phyloP scores from a whole-genome alignment of 1,140 invertebrate species.

The Drosophila mojavensis region DNA sequence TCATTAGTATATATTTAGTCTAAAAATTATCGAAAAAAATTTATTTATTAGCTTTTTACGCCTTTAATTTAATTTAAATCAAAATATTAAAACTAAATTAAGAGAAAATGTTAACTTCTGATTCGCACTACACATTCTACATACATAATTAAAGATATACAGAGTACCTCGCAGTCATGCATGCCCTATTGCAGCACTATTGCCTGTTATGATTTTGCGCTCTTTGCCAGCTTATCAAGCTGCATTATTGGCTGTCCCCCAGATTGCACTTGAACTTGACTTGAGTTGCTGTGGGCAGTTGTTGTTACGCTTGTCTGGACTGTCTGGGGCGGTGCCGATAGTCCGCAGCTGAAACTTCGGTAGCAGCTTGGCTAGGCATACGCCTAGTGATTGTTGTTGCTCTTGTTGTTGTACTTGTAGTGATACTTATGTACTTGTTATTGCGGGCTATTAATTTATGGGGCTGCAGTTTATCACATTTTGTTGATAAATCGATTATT shows the following conservation, averaged over 20 bases:
- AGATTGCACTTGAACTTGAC: slow-evolving; percentile 60
- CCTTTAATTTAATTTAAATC: too few relatives aligned
- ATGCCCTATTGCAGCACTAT: background rate
- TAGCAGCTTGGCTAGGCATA: slow-evolving; percentile 57
- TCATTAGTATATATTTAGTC: too few relatives aligned
- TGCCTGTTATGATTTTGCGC: slow-evolving; percentile 46
- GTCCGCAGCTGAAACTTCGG: slow-evolving; percentile 49
- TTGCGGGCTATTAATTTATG: slow-evolving; percentile 80
- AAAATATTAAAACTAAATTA: too few relatives aligned
- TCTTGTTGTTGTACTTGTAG: slow-evolving; percentile 30
- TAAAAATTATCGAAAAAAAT: too few relatives aligned
- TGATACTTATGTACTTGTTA: slow-evolving; percentile 40
- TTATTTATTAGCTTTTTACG: too few relatives aligned
- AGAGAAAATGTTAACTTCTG: too few relatives aligned
- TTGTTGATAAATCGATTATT: slow-evolving; percentile 75
- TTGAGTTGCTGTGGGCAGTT: slow-evolving; percentile 76
- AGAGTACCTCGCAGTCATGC: background rate
- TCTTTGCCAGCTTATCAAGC: slow-evolving; percentile 61
- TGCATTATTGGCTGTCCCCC: slow-evolving; percentile 61
- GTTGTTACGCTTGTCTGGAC: slow-evolving; percentile 77
- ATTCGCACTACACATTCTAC: too few relatives aligned
- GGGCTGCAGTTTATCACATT: slow-evolving; percentile 82
- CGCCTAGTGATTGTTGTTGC: slow-evolving; percentile 41
- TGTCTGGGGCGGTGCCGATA: slow-evolving; percentile 72
- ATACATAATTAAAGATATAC: background rate